A percentile compares a stretch with the other conserved stretches of the same genome.
phyloP scores from a whole-genome alignment of 2,888 invertebrate species.

The Callimorpha dominula region DNA sequence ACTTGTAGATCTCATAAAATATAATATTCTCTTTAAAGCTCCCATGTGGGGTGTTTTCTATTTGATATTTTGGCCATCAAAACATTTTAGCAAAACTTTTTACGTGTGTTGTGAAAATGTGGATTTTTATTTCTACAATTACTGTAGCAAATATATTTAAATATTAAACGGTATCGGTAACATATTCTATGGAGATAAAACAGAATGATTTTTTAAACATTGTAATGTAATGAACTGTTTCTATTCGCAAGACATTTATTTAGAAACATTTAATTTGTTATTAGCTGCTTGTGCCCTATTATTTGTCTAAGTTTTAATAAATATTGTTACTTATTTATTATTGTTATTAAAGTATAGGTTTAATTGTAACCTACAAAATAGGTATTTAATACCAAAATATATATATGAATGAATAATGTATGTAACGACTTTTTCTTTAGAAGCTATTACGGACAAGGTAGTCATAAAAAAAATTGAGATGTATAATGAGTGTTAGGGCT shows the following conservation, averaged over 20 bases:
- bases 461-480: constrained; percentile 62
- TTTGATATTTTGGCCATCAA: constrained; percentile 21
- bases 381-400: constrained; percentile 61
- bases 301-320: constrained; percentile 18
- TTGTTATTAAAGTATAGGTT: constrained; percentile 38
- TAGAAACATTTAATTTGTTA: not conserved
- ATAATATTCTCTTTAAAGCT: constrained; percentile 24
- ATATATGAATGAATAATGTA: constrained; percentile 19
- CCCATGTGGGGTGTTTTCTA: constrained; percentile 18
- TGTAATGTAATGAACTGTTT: not conserved
- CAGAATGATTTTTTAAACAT: not conserved
- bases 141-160: constrained; percentile 27
- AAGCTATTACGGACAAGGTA: constrained; percentile 45
- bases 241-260: not conserved
- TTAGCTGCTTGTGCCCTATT: not conserved
- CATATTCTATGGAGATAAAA: not conserved
- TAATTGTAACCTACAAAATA: constrained; percentile 43
- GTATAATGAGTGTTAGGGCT: constrained; percentile 80
- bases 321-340: constrained; percentile 40
- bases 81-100: constrained; percentile 25
- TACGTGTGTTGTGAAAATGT: constrained; percentile 30
- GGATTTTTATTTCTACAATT: constrained; percentile 32
- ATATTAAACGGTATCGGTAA: constrained; percentile 10
- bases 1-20: constrained; percentile 30
- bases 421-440: constrained; percentile 33